Evolutionary conservation across 1,140 invertebrate genomes (phyloP).

Genomic region (Coptotermes formosanus): DNA sequence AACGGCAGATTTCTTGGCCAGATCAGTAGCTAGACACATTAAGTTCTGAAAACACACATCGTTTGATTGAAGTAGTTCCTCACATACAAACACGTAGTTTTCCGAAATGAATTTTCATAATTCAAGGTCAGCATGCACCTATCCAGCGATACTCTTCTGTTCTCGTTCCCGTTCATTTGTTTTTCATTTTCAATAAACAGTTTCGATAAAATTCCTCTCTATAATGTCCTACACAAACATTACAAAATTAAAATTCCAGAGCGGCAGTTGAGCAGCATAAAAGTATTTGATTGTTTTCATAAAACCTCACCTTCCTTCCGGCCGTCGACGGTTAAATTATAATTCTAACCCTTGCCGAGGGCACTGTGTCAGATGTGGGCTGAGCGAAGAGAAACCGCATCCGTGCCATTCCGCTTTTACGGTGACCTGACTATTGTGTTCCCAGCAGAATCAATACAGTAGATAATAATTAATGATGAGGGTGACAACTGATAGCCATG

Average conservation of each 20-base stretch:
- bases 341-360: not conserved
- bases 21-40: too few species aligned
- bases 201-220: too few species aligned
- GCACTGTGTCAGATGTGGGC: not conserved
- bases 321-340: not conserved
- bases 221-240: too few species aligned
- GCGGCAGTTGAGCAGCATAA: not conserved
- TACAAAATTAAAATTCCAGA: not conserved
- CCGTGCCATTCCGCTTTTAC: not conserved
- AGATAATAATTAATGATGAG: slow-evolving; percentile 3
- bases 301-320: not conserved
- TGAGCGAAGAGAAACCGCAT: not conserved
- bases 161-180: too few species aligned
- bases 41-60: too few species aligned
- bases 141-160: too few species aligned
- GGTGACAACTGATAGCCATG: slow-evolving; percentile 14
- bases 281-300: not conserved
- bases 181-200: too few species aligned
- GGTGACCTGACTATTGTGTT: not conserved
- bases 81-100: too few species aligned
- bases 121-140: too few species aligned
- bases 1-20: too few species aligned
- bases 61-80: too few species aligned
- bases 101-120: too few species aligned
- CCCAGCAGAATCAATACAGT: not conserved